Percentiles rank a stretch among this genome's conserved stretches.
Evolutionary conservation across 2,113 vertebrate genomes (phyloP).

Genomic region (Capricornis sumatraensis): DNA sequence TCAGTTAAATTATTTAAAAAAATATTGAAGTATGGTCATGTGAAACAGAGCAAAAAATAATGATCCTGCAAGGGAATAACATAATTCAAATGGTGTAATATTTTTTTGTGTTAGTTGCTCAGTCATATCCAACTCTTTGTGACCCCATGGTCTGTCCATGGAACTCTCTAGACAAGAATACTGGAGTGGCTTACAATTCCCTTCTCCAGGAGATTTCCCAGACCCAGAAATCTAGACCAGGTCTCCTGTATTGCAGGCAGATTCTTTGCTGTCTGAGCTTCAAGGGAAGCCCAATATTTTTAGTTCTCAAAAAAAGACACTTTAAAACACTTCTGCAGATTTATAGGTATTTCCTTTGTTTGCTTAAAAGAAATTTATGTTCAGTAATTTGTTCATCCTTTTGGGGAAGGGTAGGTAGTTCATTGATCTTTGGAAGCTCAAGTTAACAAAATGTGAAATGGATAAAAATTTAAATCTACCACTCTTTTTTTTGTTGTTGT

Average conservation of each 20-base stretch:
- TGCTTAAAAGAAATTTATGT: neutral
- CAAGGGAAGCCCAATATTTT: neutral
- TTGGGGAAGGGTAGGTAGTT: fast-evolving
- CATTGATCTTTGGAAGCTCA: neutral
- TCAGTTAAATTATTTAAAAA: neutral
- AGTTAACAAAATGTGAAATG: neutral
- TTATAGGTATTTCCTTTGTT: neutral
- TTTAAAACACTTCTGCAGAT: neutral
- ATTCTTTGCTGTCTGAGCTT: neutral
- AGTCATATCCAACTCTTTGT: neutral
- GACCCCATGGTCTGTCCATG: neutral
- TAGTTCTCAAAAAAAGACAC: neutral
- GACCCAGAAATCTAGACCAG: neutral
- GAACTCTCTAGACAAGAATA: neutral
- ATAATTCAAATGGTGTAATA: neutral
- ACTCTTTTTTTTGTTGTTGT: neutral
- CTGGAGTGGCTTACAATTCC: neutral
- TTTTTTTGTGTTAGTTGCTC: neutral
- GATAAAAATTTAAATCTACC: neutral
- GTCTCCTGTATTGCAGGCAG: neutral
- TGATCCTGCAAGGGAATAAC: neutral
- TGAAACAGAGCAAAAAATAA: neutral
- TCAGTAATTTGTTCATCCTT: neutral
- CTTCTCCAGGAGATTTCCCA: neutral
- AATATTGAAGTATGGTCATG: neutral